These are phyloP conservation scores for Varecia variegata DNA, from an alignment of 2,797 vertebrate genomes.

Conservation along the genomic window DNA sequence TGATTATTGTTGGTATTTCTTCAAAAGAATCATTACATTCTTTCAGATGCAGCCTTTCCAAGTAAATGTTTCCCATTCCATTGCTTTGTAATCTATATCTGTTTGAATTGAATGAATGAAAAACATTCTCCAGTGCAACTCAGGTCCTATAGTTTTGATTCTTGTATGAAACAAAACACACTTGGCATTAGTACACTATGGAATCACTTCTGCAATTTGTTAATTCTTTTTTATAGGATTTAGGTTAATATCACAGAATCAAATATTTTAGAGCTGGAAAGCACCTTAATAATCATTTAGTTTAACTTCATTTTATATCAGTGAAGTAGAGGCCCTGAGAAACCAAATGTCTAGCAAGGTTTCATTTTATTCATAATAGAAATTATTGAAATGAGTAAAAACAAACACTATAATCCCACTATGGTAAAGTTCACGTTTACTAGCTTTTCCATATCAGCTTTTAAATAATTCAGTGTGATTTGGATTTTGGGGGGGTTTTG, in stretches of 20 bases:
- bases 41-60: background rate
- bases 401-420: background rate
- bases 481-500: background rate
- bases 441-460: slow-evolving; percentile 16
- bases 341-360: background rate
- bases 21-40: slow-evolving; percentile 10
- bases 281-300: background rate
- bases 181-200: background rate
- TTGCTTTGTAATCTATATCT: background rate
- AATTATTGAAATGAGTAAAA: slow-evolving; percentile 28
- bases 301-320: slow-evolving; percentile 26
- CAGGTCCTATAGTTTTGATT: background rate
- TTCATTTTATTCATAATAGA: slow-evolving; percentile 49
- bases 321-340: background rate
- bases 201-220: background rate
- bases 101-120: background rate
- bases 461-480: slow-evolving; percentile 62
- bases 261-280: background rate
- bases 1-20: slow-evolving; percentile 42
- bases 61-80: background rate
- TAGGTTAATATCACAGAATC: slow-evolving; percentile 21
- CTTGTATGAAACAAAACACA: background rate
- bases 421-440: slow-evolving; percentile 54
- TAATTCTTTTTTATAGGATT: background rate
- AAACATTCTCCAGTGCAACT: background rate